These are phyloP conservation scores for Idaea dimidiata DNA, from an alignment of 2,888 invertebrate species.

Conservation along the genomic window DNA sequence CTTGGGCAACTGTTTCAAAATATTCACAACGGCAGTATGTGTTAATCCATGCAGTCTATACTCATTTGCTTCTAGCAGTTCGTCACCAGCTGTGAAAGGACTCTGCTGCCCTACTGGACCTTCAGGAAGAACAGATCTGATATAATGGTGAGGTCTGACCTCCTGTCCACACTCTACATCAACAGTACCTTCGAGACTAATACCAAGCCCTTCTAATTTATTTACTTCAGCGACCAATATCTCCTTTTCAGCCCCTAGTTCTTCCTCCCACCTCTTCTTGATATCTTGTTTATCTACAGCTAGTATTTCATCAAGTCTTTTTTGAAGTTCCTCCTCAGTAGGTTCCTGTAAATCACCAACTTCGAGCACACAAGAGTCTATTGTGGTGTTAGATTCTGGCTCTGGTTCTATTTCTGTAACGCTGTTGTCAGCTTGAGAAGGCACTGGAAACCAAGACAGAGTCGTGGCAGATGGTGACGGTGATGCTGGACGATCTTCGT, in stretches of 20 bases:
- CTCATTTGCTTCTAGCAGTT: slow-evolving; percentile 97
- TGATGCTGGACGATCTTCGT: slow-evolving; percentile 78
- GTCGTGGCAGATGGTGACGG: slow-evolving; percentile 91
- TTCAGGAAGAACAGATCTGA: slow-evolving; percentile 96
- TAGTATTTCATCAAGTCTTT: slow-evolving; percentile 81
- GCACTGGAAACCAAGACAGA: slow-evolving; percentile 90
- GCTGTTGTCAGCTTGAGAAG: slow-evolving; percentile 83
- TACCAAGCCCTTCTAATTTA: slow-evolving; percentile 96
- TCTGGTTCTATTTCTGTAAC: slow-evolving; percentile 87
- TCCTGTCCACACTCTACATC: slow-evolving; percentile 98
- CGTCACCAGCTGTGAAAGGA: slow-evolving; percentile 95
- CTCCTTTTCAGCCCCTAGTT: slow-evolving; percentile 91
- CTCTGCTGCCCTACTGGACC: slow-evolving; percentile 98
- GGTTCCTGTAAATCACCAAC: slow-evolving; percentile 74
- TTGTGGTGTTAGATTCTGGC: slow-evolving; percentile 89
- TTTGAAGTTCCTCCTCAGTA: slow-evolving; percentile 71
- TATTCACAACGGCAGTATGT: slow-evolving; percentile 97
- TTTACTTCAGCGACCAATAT: slow-evolving; percentile 95
- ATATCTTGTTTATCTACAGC: slow-evolving; percentile 82
- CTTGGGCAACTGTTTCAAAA: slow-evolving; percentile 94
- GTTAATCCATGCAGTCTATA: slow-evolving; percentile 94
- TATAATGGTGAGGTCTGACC: slow-evolving; percentile 98
- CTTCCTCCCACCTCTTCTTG: slow-evolving; percentile 88
- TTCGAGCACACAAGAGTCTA: slow-evolving; percentile 87
- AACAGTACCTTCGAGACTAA: slow-evolving; percentile 98